These are phyloP conservation scores for Lithobius niger DNA, from an alignment of 1,140 invertebrate genomes.

Conservation along the genomic window DNA sequence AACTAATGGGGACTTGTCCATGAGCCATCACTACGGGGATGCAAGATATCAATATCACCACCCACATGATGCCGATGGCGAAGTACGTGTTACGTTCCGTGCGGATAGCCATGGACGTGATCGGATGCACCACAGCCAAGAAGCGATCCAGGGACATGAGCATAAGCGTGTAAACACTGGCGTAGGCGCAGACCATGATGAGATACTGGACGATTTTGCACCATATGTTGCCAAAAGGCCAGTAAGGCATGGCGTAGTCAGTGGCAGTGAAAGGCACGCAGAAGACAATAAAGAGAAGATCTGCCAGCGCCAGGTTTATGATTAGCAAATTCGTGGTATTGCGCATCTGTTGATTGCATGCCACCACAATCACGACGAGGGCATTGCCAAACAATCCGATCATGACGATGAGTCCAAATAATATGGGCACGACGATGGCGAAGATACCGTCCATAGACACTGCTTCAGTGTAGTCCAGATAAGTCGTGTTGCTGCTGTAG, in stretches of 20 bases:
- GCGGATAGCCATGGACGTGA: constrained; percentile 71
- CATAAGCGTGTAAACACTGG: constrained; percentile 85
- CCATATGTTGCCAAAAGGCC: constrained; percentile 83
- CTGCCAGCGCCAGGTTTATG: constrained; percentile 73
- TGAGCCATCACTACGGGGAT: constrained; percentile 64
- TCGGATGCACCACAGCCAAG: constrained; percentile 86
- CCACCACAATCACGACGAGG: constrained; percentile 67
- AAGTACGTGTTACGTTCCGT: constrained; percentile 70
- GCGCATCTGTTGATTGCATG: constrained; percentile 75
- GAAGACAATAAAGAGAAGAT: constrained; percentile 86
- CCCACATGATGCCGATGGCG: constrained; percentile 66
- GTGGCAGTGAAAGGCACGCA: constrained; percentile 88
- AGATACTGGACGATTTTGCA: constrained; percentile 75
- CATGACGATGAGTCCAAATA: constrained; percentile 75
- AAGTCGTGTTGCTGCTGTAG: too few relatives aligned
- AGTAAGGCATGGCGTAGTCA: constrained; percentile 69
- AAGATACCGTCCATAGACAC: constrained; percentile 43
- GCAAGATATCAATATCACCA: constrained; percentile 55
- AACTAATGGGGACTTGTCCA: constrained; percentile 52
- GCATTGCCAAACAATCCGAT: constrained; percentile 78
- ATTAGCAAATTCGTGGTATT: constrained; percentile 87
- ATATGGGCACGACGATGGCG: constrained; percentile 59
- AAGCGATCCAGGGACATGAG: constrained; percentile 91
- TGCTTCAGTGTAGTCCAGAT: constrained; percentile 11
- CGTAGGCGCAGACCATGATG: constrained; percentile 80